Base-by-base conservation (phyloP, 2,797 vertebrate genomes). In the Esox lucius region DNA sequence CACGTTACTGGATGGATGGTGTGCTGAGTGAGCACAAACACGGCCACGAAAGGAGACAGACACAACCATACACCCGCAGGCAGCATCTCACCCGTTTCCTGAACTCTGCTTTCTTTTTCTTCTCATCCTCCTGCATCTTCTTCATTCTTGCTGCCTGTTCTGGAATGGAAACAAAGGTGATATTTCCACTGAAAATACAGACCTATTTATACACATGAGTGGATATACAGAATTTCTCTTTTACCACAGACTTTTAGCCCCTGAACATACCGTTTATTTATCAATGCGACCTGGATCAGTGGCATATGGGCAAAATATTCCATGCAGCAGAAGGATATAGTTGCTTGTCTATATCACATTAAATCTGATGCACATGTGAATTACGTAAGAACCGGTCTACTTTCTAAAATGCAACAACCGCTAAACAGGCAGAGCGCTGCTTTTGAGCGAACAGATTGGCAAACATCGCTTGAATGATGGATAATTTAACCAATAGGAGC, bases 51-150 rank as follows among this genome's bases (percentile, higher is more conserved):
- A 8, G 7, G 17, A 56, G 51, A 56, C 12, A 9, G 19, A 22
- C 53, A 59, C 7, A 1, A 42, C 1, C 9, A 59, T 59, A 22
- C 7, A 59, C 16, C 51, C 16, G 19, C 53, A 48, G 1, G 15
- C 4, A 16, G 19, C 19, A 13, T 26, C 78, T 79, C 67, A 97
- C 97, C 93, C 94, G 94, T 88, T 96, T 97, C 71, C 96, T 93
- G 80, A 98, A 98, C 67, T 95, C 95, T 0, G 92, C 93, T 83
- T 98, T 98, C 91, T 96, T 97, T 73, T 91, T 93, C 86, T 94
- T 98, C 76, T 97, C 97, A 0, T 95, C 88, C 67, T 98, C 97
- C 79, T 97, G 96, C 87, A 98, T 93, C 88, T 96, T 97, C 92
- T 96, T 96, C 85, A 97, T 88, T 53, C 92, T 91, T 8, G 96